Evolutionary conservation across 2,113 vertebrate species (phyloP).

Genomic region (Cichladusa arquata): DNA sequence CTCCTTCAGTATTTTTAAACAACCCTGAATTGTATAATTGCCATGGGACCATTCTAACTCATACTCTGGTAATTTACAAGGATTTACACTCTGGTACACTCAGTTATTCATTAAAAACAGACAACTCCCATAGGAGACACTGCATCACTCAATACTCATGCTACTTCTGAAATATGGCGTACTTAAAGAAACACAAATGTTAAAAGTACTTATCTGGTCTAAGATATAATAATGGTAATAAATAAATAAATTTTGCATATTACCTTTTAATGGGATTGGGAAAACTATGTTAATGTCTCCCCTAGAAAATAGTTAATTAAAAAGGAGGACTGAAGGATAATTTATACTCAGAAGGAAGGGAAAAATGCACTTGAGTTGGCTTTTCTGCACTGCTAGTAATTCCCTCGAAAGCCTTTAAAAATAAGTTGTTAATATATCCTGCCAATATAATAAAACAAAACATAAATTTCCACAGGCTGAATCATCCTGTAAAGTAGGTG

Average conservation of each 20-base stretch:
- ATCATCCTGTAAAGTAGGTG: not conserved
- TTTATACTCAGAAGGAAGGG: not conserved
- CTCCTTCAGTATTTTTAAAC: slow-evolving; percentile 36
- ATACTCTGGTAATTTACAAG: not conserved
- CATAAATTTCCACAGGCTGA: not conserved
- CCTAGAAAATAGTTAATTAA: not conserved
- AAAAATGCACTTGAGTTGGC: not conserved
- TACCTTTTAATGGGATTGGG: not conserved
- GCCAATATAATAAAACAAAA: not conserved
- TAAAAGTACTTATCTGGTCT: not conserved
- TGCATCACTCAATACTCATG: not conserved
- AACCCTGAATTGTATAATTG: slow-evolving; percentile 8
- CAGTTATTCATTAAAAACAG: slow-evolving; percentile 76
- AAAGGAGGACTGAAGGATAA: not conserved
- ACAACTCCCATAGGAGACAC: slow-evolving; percentile 6
- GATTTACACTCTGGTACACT: slow-evolving; percentile 30
- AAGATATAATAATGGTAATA: not conserved
- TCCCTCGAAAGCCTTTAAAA: not conserved
- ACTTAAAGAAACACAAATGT: slow-evolving; percentile 6
- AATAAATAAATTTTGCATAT: not conserved
- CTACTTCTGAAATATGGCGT: not conserved
- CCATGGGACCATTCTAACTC: slow-evolving; percentile 20
- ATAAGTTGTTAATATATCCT: not conserved
- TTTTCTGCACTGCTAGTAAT: not conserved
- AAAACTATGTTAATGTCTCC: not conserved